Conservation (phyloP, 2,113 vertebrate species). For the Prionailurus bengalensis region DNA sequence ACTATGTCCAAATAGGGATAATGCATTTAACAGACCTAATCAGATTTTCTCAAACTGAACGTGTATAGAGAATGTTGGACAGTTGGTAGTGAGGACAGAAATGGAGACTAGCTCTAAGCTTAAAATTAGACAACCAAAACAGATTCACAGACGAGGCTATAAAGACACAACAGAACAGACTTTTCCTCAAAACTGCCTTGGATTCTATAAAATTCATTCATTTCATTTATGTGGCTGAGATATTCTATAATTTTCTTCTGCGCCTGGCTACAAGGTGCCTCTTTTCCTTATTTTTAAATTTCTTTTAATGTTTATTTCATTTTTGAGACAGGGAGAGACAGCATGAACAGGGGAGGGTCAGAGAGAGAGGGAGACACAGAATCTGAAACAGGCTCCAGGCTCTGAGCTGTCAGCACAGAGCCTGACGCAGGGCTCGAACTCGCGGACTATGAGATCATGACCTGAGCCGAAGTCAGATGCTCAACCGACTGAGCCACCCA, state of each 20-base stretch:
- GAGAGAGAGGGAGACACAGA: too few species aligned
- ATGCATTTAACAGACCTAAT: background rate
- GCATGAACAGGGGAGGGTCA: too few species aligned
- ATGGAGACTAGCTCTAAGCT: background rate
- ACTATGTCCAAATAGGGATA: background rate
- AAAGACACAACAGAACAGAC: background rate
- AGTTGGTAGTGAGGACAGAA: background rate
- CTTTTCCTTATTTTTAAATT: background rate
- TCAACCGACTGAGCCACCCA: too few species aligned
- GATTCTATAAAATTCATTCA: background rate
- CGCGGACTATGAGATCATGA: too few species aligned
- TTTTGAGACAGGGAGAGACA: too few species aligned
- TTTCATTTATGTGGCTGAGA: background rate
- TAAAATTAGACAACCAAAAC: background rate
- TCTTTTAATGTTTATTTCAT: too few species aligned
- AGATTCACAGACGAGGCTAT: background rate
- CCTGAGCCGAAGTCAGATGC: too few species aligned
- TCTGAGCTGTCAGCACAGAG: too few species aligned
- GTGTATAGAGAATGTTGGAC: background rate
- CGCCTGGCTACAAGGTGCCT: background rate
- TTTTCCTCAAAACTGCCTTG: background rate
- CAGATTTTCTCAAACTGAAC: background rate
- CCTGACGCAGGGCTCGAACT: too few species aligned
- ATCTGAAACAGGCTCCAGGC: too few species aligned
- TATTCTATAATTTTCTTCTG: background rate